Conservation (phyloP, 1,140 invertebrate species). For the Heliconius nattereri region DNA sequence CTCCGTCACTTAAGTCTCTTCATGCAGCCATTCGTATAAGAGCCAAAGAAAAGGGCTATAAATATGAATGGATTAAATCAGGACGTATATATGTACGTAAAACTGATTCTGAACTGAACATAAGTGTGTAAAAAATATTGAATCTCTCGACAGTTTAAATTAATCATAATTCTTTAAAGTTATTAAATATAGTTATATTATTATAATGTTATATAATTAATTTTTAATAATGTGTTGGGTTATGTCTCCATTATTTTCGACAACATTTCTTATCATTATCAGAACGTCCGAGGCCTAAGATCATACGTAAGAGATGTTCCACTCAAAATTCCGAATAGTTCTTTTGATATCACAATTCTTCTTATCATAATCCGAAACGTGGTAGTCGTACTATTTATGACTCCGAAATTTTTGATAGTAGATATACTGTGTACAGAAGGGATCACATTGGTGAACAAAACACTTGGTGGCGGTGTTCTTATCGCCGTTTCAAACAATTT, state of each 20-base stretch:
- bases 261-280: too few species aligned
- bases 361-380: too few species aligned
- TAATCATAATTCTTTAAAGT: not conserved
- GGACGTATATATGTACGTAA: slow-evolving; percentile 20
- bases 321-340: too few species aligned
- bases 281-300: too few species aligned
- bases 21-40: slow-evolving; percentile 14
- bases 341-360: too few species aligned
- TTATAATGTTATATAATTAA: too few species aligned
- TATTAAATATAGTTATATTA: too few species aligned
- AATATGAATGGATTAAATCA: slow-evolving; percentile 6
- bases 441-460: not conserved
- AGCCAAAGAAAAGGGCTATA: slow-evolving; percentile 17
- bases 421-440: too few species aligned
- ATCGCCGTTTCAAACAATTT: slow-evolving; percentile 15
- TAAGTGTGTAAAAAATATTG: not conserved
- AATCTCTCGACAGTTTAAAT: slow-evolving; percentile 5
- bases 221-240: not conserved
- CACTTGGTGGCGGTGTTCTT: slow-evolving; percentile 15
- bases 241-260: too few species aligned
- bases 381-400: too few species aligned
- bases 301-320: too few species aligned
- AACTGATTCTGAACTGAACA: not conserved
- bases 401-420: too few species aligned
- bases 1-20: slow-evolving; percentile 10